A percentile compares a stretch with the other conserved stretches of the same genome.
These are phyloP conservation scores for Nibea albiflora DNA, from an alignment of 2,113 vertebrate genomes.

Conservation along the genomic window DNA sequence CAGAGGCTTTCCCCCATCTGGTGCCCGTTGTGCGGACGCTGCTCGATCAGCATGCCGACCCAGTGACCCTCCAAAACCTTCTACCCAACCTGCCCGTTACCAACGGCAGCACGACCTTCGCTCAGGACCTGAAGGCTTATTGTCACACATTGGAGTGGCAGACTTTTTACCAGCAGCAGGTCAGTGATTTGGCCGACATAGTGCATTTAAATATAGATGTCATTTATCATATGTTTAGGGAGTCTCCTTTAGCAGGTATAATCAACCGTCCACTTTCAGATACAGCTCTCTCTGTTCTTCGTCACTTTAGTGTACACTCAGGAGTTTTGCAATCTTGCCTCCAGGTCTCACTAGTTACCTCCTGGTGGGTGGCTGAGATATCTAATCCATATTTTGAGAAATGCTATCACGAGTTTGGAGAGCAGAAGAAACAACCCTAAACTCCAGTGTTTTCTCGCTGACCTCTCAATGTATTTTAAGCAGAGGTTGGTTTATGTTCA, in stretches of 20 bases:
- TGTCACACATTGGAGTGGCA: slow-evolving; percentile 91
- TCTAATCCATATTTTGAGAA: slow-evolving; percentile 23
- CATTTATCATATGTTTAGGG: slow-evolving; percentile 36
- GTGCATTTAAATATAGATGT: slow-evolving; percentile 19
- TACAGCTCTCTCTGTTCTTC: slow-evolving; percentile 34
- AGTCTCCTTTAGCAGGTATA: slow-evolving; percentile 9
- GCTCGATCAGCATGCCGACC: slow-evolving; percentile 91
- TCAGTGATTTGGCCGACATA: slow-evolving; percentile 69
- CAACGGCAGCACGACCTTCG: slow-evolving; percentile 95
- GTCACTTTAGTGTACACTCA: slow-evolving; percentile 18
- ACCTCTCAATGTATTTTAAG: slow-evolving; percentile 38
- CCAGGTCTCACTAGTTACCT: slow-evolving; percentile 15
- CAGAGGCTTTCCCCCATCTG: slow-evolving; percentile 88
- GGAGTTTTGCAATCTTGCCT: slow-evolving; percentile 1
- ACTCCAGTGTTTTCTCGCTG: slow-evolving; percentile 31
- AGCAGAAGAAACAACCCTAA: neutral
- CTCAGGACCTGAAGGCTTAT: slow-evolving; percentile 93
- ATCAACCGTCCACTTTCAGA: slow-evolving; percentile 21
- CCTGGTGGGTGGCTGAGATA: slow-evolving; percentile 16
- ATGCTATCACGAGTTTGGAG: slow-evolving; percentile 39
- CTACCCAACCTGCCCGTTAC: slow-evolving; percentile 93
- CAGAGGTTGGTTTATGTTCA: slow-evolving; percentile 46
- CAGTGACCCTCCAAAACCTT: slow-evolving; percentile 85
- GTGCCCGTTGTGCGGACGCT: slow-evolving; percentile 92
- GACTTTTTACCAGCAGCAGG: slow-evolving; percentile 91